These are phyloP conservation scores for Paralvinella palmiformis DNA, from an alignment of 1,140 invertebrate genomes.

Conservation along the genomic window DNA sequence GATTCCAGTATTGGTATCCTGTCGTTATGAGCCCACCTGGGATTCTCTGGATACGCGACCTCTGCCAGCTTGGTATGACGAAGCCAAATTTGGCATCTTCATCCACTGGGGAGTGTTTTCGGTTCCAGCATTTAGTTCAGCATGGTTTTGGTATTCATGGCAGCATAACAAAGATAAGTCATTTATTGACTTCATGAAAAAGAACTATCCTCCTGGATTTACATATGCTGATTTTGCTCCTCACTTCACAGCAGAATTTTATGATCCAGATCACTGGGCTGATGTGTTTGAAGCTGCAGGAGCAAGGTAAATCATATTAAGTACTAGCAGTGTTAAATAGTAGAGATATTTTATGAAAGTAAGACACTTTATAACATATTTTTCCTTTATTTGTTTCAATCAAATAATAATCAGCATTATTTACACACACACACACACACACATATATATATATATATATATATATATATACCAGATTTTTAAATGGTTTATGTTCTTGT, in stretches of 20 bases:
- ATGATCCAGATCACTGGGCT: constrained; percentile 71
- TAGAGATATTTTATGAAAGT: too few relatives aligned
- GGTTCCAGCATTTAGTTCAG: constrained; percentile 39
- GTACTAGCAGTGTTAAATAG: too few relatives aligned
- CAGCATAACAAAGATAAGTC: constrained; percentile 14
- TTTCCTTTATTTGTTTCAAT: neutral
- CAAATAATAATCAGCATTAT: neutral
- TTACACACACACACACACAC: neutral
- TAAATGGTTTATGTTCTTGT: too few relatives aligned
- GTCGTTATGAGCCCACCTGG: constrained; percentile 42
- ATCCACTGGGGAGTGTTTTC: constrained; percentile 52
- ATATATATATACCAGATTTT: neutral
- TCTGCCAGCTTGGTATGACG: constrained; percentile 49
- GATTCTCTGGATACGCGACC: constrained; percentile 47
- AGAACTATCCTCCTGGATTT: constrained; percentile 25
- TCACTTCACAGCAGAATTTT: constrained; percentile 77
- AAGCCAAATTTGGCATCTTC: constrained; percentile 51
- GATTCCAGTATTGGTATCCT: too few relatives aligned
- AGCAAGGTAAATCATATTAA: constrained; percentile 22
- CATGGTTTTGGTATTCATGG: constrained; percentile 46
- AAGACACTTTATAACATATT: neutral
- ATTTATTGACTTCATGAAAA: constrained; percentile 43
- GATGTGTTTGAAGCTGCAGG: constrained; percentile 58
- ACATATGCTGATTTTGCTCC: constrained; percentile 75
- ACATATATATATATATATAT: too few relatives aligned